Percentiles rank a stretch among this genome's conserved stretches.
phyloP scores from a whole-genome alignment of 2,113 vertebrate species.

The Eonycteris spelaea region DNA sequence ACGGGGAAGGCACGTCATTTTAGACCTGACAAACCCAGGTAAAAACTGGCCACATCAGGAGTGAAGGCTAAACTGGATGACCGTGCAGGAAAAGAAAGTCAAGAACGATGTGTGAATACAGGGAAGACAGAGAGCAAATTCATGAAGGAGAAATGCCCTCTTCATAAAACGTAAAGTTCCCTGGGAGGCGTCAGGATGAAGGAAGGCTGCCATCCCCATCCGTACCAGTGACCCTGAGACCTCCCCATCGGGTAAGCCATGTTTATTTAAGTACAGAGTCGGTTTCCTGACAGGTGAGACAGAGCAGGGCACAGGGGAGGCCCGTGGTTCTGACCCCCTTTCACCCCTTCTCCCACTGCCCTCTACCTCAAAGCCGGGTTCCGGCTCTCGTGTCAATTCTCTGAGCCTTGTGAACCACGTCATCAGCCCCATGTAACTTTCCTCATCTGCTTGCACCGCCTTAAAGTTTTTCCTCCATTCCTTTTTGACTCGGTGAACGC shows the following conservation, averaged over 20 bases:
- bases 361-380: fast-evolving
- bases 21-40: background rate
- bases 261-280: background rate
- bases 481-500: background rate
- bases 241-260: background rate
- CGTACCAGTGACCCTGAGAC: background rate
- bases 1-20: background rate
- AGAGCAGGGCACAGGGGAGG: too few species aligned
- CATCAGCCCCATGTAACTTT: background rate
- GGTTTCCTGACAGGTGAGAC: background rate
- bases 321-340: background rate
- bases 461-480: background rate
- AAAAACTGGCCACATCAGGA: background rate
- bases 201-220: fast-evolving
- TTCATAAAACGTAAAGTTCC: background rate
- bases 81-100: background rate
- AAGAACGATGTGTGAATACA: background rate
- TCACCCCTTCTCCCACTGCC: too few species aligned
- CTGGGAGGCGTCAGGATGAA: background rate
- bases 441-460: background rate
- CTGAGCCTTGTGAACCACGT: background rate
- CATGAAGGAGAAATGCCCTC: background rate
- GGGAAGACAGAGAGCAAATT: background rate
- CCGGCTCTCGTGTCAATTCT: background rate
- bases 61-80: too few species aligned